Percentiles rank a stretch among this genome's conserved stretches.
Conservation (phyloP, 2,797 vertebrate species). For the Pantherophis vulpinus region DNA sequence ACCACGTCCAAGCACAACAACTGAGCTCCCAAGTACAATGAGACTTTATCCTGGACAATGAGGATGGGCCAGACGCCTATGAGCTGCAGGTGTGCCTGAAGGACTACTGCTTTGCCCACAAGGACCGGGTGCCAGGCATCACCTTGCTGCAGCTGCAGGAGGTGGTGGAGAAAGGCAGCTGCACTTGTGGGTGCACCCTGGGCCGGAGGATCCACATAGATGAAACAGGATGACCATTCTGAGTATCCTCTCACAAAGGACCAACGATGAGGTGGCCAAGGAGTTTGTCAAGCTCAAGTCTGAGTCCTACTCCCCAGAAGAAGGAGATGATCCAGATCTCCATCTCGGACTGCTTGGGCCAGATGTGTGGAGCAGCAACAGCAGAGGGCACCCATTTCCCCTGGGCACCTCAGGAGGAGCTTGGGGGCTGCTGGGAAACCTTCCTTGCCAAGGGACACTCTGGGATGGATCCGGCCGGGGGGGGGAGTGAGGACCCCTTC, state of each 20-base stretch:
- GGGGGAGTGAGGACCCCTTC: not conserved
- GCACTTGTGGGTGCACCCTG: constrained; percentile 92
- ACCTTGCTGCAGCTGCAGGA: constrained; percentile 89
- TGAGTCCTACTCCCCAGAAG: constrained; percentile 88
- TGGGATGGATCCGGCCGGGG: too few relatives aligned
- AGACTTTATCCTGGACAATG: constrained; percentile 92
- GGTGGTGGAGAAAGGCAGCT: constrained; percentile 85
- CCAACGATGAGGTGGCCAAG: constrained; percentile 92
- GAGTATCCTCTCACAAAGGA: constrained; percentile 94
- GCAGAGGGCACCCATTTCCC: constrained; percentile 36
- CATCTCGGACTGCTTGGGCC: constrained; percentile 62
- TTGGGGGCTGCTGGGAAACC: constrained; percentile 43
- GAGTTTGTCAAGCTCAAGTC: constrained; percentile 97
- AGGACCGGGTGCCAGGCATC: constrained; percentile 88
- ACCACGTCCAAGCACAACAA: constrained; percentile 99
- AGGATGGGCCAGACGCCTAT: constrained; percentile 90
- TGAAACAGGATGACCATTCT: constrained; percentile 91
- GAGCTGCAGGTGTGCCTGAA: constrained; percentile 96
- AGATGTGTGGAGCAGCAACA: constrained; percentile 64
- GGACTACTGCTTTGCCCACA: constrained; percentile 97
- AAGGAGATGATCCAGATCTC: constrained; percentile 79
- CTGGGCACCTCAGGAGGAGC: constrained; percentile 40
- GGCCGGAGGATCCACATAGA: constrained; percentile 90
- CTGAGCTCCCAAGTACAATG: constrained; percentile 97
- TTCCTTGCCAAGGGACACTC: too few relatives aligned